phyloP scores from a whole-genome alignment of 2,888 invertebrate genomes.

The Morpho deidamia region DNA sequence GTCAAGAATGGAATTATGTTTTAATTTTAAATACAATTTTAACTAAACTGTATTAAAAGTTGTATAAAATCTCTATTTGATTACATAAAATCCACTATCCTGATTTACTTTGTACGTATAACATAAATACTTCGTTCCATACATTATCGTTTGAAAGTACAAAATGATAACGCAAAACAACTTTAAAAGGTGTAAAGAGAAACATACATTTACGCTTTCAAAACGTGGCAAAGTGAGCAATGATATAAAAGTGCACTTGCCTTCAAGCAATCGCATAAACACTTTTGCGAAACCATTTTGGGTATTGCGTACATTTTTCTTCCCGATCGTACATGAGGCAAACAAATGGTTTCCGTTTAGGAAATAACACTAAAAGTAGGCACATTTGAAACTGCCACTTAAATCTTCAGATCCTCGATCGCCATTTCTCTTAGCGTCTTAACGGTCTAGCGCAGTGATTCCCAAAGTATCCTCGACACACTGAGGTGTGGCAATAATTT shows the following conservation, averaged over 20 bases:
- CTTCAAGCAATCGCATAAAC: constrained; percentile 42
- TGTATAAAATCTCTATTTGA: neutral
- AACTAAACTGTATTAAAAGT: no score
- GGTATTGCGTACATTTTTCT: constrained; percentile 57
- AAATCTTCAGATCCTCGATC: constrained; percentile 74
- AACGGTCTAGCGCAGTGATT: constrained; percentile 38
- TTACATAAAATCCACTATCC: no score
- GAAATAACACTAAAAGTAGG: constrained; percentile 77
- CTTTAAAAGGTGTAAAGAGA: constrained; percentile 13
- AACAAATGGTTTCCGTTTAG: constrained; percentile 75
- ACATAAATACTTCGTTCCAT: neutral
- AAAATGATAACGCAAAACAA: constrained; percentile 6
- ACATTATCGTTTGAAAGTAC: constrained; percentile 2
- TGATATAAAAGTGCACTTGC: constrained; percentile 38
- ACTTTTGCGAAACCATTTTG: constrained; percentile 44
- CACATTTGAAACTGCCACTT: constrained; percentile 75
- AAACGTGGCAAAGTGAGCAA: constrained; percentile 27
- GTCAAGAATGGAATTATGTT: no score
- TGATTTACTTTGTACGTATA: neutral
- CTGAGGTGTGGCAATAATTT: neutral
- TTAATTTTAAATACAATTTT: no score
- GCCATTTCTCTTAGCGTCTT: constrained; percentile 71
- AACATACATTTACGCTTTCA: constrained; percentile 14
- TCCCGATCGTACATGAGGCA: constrained; percentile 61
- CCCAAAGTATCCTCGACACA: constrained; percentile 4